Evolutionary conservation across 2,888 invertebrate genomes (phyloP), one percentile per base, ranked within the genome.

Genomic region (Tholera decimalis): DNA sequence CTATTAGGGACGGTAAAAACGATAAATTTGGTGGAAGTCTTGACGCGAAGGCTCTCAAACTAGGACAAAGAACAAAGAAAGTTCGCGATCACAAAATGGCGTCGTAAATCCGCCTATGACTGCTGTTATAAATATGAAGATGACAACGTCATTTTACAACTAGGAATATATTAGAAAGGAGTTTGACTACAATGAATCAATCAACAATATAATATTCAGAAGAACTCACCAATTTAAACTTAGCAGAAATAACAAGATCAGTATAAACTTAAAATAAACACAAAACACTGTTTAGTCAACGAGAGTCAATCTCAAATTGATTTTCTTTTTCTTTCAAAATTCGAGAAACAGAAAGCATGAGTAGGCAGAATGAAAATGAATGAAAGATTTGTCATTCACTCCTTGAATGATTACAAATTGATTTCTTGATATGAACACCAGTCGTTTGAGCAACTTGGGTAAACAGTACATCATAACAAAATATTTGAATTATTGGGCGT

Each of bases 61-160:
- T 77, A 65, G 46, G 77, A 84, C 81, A 85, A 85, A 86, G 90
- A 91, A 93, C 92, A 92, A 93, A 92, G 93, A 91, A 91, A 88
- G 79, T 87, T 91, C 90, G 88, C 83, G 89, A 88, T 78, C 85
- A 92, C 93, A 94, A 94, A 93, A 94, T 94, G 93, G 93, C 93
- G 93, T 89, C 92, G 67, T 26, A 7, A 30, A 54, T 30, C 22
- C 46, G 51, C 15, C 11, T 0, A 5, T n/a, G 22, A 3, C 18
- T 58, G 37, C 26, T 43, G 60, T n/a, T n/a, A 55, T 37, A 66
- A 60, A 61, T 39, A 47, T 41, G 22, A 55, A 47, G 53, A 57
- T 82, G 82, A 79, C 78, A 69, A 75, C 68, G 83, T 83, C 85
- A 83, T 53, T 47, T 24, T 18, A n/a, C 28, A 50, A 22, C 15